Evolutionary conservation across 2,113 vertebrate genomes (phyloP), one percentile per base, ranked within the genome.

Genomic region (Melanerpes aurifrons): DNA sequence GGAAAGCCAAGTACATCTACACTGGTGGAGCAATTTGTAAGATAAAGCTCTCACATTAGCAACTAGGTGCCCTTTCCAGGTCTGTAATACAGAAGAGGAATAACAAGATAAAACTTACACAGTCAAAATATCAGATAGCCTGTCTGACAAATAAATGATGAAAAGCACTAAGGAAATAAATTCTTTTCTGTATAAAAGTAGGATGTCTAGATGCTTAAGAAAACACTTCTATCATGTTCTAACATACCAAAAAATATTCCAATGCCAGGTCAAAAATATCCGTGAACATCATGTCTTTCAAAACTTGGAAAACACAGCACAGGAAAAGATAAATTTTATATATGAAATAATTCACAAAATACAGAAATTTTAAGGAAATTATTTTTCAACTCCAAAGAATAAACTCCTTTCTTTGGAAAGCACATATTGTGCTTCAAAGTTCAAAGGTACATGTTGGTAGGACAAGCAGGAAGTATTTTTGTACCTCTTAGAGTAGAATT

Each of bases 21-120:
- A 62, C 10, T 22, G 40, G 37, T 4, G 1, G 66, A 81, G 70
- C 87, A 72, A 96, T 78, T 89, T 83, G 25, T 77, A 86, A 88
- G 66, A 78, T 21, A 94, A 90, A 90, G 66, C 32, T 83, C 56
- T 81, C 26, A 9, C n/a, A 45, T 77, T 56, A 95, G 88, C 82
- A 89, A 43, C 45, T 17, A 81, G 45, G 66, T 83, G 83, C 69
- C 83, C 83, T 86, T 92, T 88, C 67, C 66, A 88, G 82, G 58
- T 92, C 76, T 88, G 47, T 86, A 87, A 87, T 37, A 68, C 10
- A 35, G 62, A 32, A 57, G 20, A 70, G 43, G 37, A 74, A 48
- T 24, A 95, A 87, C 47, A 80, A 81, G 16, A 82, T 50, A 81
- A 79, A 95, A 82, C 28, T 56, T 70, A 67, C 6, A 75, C 22